Percentiles rank a stretch among this genome's conserved stretches.
phyloP scores from a whole-genome alignment of 2,113 vertebrate genomes.

The cattle (Bos taurus) region DNA sequence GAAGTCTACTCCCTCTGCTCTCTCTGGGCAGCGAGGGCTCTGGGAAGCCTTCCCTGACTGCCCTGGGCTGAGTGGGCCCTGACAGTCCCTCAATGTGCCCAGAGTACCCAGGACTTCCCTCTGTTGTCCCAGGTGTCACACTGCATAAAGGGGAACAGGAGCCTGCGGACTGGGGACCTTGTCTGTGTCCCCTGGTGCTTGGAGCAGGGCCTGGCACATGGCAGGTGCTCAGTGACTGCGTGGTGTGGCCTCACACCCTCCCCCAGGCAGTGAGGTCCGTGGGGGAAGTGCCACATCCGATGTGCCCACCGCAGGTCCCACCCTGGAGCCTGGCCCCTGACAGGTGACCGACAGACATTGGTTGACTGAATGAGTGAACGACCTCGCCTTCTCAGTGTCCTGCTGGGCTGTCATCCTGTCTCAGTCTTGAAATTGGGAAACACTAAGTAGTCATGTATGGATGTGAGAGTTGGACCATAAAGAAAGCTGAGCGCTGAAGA shows the following conservation, averaged over 20 bases:
- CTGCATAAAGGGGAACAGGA: background rate
- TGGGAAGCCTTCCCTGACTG: background rate
- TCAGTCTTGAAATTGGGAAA: background rate
- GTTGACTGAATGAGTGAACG: background rate
- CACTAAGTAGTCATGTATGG: background rate
- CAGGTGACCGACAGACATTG: rapidly evolving
- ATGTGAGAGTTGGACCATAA: background rate
- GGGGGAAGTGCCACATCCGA: rapidly evolving
- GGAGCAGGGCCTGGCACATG: background rate
- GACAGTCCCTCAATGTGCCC: background rate
- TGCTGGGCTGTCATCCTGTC: background rate
- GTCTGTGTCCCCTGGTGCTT: background rate
- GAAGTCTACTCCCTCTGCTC: background rate
- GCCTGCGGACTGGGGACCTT: rapidly evolving
- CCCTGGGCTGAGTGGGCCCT: background rate
- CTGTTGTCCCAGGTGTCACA: background rate
- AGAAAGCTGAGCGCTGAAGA: background rate
- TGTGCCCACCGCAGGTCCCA: background rate
- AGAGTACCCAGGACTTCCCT: background rate
- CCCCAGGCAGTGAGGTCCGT: background rate
- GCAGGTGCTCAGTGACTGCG: background rate
- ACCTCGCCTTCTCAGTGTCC: background rate
- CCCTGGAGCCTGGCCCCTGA: background rate
- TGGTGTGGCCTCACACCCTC: no score
- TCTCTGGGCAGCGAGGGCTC: background rate